Percentiles rank a stretch among this genome's conserved stretches.
phyloP scores from a whole-genome alignment of 2,113 vertebrate genomes.

The Excalfactoria chinensis region DNA sequence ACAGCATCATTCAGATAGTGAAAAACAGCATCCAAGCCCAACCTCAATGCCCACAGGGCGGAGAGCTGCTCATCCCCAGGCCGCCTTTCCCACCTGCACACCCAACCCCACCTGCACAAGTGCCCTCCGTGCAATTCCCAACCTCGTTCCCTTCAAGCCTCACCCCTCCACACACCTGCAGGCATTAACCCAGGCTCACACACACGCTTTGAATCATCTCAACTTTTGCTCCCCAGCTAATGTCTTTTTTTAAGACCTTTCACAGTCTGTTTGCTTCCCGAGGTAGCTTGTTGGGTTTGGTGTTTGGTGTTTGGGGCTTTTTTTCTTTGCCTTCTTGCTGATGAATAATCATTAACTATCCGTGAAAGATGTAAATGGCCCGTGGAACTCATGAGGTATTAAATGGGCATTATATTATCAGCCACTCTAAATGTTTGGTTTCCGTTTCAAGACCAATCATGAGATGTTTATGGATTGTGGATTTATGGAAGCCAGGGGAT shows the following conservation, averaged over 20 bases:
- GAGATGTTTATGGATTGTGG: slow-evolving; percentile 49
- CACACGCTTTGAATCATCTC: neutral
- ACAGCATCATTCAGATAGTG: neutral
- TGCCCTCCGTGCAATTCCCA: rapidly evolving
- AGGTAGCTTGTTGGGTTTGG: neutral
- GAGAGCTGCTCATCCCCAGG: neutral
- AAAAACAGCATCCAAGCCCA: neutral
- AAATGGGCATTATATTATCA: slow-evolving; percentile 43
- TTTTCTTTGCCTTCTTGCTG: neutral
- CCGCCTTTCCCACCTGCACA: neutral
- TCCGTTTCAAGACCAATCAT: slow-evolving; percentile 10
- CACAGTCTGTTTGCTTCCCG: neutral
- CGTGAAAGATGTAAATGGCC: slow-evolving; percentile 37
- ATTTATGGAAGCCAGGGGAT: slow-evolving; percentile 67
- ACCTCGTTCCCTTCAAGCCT: no score
- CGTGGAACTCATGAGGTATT: slow-evolving; percentile 40
- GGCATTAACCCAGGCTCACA: no score
- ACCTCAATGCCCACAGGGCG: rapidly evolving
- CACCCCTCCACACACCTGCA: neutral
- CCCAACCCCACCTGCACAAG: neutral
- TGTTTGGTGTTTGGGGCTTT: neutral
- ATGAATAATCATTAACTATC: slow-evolving; percentile 56
- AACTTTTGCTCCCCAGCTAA: neutral
- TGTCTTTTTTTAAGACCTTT: neutral
- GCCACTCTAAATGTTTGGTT: slow-evolving; percentile 34